Percentiles rank a stretch among this genome's conserved stretches.
Evolutionary conservation across 2,888 invertebrate species (phyloP).

Genomic region (Lasiommata megera): DNA sequence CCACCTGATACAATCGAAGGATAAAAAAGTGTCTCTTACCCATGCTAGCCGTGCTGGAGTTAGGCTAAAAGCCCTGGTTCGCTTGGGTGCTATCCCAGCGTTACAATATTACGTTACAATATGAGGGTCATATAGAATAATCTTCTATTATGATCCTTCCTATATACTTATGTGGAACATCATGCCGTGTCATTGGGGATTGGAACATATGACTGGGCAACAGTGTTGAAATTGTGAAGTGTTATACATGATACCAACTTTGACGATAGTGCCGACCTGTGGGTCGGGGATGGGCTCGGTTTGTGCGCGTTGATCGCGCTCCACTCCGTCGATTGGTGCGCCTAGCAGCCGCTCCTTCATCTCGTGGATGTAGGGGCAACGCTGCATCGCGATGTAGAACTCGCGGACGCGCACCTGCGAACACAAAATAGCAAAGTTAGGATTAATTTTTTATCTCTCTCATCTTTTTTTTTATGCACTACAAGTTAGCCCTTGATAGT

Average conservation of each 20-base stretch:
- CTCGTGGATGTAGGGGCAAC: conserved; percentile 95
- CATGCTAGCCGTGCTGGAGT: no score
- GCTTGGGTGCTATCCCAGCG: no score
- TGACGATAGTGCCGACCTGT: conserved; percentile 93
- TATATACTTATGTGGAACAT: no score
- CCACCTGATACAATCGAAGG: no score
- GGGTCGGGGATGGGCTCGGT: conserved; percentile 71
- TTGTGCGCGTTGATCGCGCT: conserved; percentile 51
- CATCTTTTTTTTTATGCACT: not conserved
- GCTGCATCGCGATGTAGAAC: conserved; percentile 87
- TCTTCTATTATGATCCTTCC: no score
- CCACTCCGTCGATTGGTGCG: conserved; percentile 84
- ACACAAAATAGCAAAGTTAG: conserved; percentile 9
- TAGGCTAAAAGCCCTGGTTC: no score
- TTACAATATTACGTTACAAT: no score
- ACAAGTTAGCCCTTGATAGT: not conserved
- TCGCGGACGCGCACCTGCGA: conserved; percentile 76
- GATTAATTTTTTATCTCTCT: not conserved
- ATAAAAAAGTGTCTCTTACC: no score
- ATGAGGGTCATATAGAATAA: no score
- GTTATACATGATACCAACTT: conserved; percentile 65
- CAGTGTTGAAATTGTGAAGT: not conserved
- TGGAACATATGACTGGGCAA: no score
- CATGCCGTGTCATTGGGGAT: no score
- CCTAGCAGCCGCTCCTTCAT: conserved; percentile 95